phyloP scores from a whole-genome alignment of 2,888 invertebrate genomes.

The Smittia aterrima region DNA sequence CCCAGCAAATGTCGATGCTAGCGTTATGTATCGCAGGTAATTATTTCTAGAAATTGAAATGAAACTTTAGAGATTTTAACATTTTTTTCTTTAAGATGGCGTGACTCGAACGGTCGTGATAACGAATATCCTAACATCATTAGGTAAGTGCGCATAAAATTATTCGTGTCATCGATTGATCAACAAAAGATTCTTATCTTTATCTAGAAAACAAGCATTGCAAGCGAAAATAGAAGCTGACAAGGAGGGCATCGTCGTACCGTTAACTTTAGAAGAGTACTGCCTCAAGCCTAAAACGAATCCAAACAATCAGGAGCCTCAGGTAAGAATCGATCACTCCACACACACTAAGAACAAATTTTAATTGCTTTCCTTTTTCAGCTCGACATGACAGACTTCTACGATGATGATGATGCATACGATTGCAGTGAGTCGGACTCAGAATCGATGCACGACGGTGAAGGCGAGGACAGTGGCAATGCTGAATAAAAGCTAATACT shows the following conservation, averaged over 20 bases:
- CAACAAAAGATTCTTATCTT: slow-evolving; percentile 43
- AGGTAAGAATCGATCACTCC: slow-evolving; percentile 52
- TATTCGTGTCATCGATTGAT: too few relatives aligned
- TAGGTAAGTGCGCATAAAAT: too few relatives aligned
- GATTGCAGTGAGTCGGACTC: slow-evolving; percentile 62
- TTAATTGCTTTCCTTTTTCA: slow-evolving; percentile 49
- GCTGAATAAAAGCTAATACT: slow-evolving; percentile 62
- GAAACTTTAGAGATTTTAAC: too few relatives aligned
- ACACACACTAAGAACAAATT: neutral
- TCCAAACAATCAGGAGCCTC: slow-evolving; percentile 74
- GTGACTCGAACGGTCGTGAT: slow-evolving; percentile 95
- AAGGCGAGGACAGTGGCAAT: slow-evolving; percentile 87
- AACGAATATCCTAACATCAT: slow-evolving; percentile 99
- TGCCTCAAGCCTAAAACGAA: slow-evolving; percentile 92
- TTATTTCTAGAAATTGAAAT: too few relatives aligned
- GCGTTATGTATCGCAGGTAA: slow-evolving; percentile 98
- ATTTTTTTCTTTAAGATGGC: too few relatives aligned
- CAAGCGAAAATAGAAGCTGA: slow-evolving; percentile 93
- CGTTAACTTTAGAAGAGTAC: slow-evolving; percentile 96
- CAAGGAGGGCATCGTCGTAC: slow-evolving; percentile 94
- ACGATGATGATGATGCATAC: slow-evolving; percentile 91
- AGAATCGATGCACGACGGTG: slow-evolving; percentile 64
- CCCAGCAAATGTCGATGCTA: slow-evolving; percentile 99
- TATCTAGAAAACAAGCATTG: slow-evolving; percentile 87
- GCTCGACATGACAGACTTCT: slow-evolving; percentile 92